Base-by-base conservation (phyloP, 2,797 vertebrate genomes). In the Gallirallus australis region DNA sequence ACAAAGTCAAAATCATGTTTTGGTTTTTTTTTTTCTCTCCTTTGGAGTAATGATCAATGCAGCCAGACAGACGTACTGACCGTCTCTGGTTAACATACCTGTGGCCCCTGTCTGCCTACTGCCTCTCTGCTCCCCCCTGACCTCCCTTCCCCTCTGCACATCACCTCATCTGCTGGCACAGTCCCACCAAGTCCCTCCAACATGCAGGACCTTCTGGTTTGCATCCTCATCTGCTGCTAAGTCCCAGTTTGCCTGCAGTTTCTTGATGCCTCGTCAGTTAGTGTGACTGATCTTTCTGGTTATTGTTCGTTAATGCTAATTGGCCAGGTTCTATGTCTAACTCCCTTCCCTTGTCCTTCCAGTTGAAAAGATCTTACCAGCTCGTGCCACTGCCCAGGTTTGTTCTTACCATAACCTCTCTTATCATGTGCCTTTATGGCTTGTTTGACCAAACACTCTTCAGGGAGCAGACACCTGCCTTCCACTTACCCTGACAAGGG, bases 101-200 rank as follows among this genome's bases (percentile, higher is more conserved):
- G 3, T 1, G 0, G 11, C 30, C 21, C 21, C 33, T 79, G 66
- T 57, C 35, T 59, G 5, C 39, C 9, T 50, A 5, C 5, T 5
- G 1, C 5, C 2, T 16, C 3, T 47, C 12, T 35, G 6, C n/a
- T 73, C 8, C 11, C 2, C 48, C 8, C 18, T 48, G 12, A 7
- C 54, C 2, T 10, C 5, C 10, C 15, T 70, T 42, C 6, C 23
- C 23, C 19, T 37, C 33, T 35, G 6, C 21, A 24, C 8, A 5
- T 16, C 68, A 17, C 30, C 39, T 40, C 30, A 33, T 24, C 12
- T 24, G 12, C 31, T 87, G 63, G 9, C 42, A 33, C 37, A 52
- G 39, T 75, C 31, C 25, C 15, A 19, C 23, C 0, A 2, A 40
- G 10, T 6, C 3, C 7, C 11, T 68, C 25, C 25, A 56, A 50